phyloP scores from a whole-genome alignment of 2,797 vertebrate species.

The Ctenosaura bakeri region DNA sequence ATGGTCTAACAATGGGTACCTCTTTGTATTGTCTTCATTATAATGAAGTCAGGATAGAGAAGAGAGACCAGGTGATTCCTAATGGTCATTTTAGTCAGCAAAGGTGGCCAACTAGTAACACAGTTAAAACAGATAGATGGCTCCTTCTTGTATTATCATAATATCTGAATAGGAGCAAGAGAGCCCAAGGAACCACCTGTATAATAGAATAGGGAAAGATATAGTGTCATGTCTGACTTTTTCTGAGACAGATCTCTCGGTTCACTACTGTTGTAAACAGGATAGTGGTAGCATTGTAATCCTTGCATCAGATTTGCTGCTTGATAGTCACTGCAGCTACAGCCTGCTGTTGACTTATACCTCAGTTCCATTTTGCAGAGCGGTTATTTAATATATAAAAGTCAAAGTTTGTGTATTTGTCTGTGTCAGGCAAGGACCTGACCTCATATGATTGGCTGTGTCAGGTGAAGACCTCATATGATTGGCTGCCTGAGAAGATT shows the following conservation, averaged over 20 bases:
- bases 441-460: too few relatives aligned
- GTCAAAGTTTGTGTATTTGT: too few relatives aligned
- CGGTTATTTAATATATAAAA: neutral
- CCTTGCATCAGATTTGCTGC: neutral
- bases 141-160: too few relatives aligned
- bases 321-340: neutral
- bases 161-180: neutral
- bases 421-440: too few relatives aligned
- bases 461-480: too few relatives aligned
- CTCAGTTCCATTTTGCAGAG: neutral
- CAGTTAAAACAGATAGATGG: neutral
- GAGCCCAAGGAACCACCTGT: neutral
- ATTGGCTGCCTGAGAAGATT: too few relatives aligned
- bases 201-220: neutral
- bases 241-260: neutral
- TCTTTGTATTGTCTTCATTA: too few relatives aligned
- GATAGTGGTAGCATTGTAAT: neutral
- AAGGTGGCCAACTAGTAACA: neutral
- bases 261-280: neutral
- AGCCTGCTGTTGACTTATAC: neutral
- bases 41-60: neutral
- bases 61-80: neutral
- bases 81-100: neutral
- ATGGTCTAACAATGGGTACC: neutral
- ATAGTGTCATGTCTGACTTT: neutral